Evolutionary conservation across 2,113 vertebrate genomes (phyloP).

Genomic region (Phylloscopus whistleri): DNA sequence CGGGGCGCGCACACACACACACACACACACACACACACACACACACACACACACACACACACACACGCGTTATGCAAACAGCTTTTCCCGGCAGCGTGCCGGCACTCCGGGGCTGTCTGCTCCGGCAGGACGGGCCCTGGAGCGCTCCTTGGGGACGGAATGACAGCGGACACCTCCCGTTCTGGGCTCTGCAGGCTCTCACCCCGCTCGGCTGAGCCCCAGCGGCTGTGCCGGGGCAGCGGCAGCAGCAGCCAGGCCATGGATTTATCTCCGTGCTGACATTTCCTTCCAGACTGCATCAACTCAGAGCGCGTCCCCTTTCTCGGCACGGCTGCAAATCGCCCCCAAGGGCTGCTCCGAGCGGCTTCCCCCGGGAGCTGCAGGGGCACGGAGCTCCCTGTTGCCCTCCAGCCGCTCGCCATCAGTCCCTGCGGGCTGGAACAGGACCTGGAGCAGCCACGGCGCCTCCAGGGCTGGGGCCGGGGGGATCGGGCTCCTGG

Average conservation of each 20-base stretch:
- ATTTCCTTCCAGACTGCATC: neutral
- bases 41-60: neutral
- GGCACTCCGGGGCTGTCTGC: neutral
- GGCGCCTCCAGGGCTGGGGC: neutral
- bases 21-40: neutral
- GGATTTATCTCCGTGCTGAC: neutral
- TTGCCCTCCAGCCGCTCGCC: too few relatives aligned
- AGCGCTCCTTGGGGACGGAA: rapidly evolving
- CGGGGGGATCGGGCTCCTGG: neutral
- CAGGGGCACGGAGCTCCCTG: rapidly evolving
- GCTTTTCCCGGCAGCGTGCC: neutral
- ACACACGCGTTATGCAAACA: neutral
- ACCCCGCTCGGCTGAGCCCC: neutral
- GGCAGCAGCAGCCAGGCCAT: neutral
- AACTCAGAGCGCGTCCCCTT: neutral
- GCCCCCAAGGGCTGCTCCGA: neutral
- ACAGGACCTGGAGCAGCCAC: neutral
- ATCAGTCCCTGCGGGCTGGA: rapidly evolving
- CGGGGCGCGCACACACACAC: neutral
- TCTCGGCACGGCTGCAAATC: neutral
- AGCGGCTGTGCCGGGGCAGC: rapidly evolving
- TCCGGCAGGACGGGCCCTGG: neutral
- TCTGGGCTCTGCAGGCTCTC: neutral
- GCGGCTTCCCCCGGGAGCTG: neutral
- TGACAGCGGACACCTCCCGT: rapidly evolving